These are phyloP conservation scores for Apotomis capreana DNA, from an alignment of 2,888 invertebrate genomes.

Conservation along the genomic window DNA sequence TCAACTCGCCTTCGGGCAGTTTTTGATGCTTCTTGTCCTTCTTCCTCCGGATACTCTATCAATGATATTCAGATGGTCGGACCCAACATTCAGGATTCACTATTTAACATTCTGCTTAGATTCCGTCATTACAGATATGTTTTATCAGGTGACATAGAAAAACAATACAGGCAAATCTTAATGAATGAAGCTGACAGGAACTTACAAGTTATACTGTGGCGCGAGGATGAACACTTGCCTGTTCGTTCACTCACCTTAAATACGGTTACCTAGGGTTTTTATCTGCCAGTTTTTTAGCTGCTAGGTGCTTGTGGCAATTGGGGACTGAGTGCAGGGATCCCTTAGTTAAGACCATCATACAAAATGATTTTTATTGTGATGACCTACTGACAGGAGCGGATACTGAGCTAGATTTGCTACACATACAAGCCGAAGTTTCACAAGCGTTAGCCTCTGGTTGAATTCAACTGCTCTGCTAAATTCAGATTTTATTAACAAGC, in stretches of 20 bases:
- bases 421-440: no score
- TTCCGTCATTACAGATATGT: background rate
- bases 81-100: conserved; percentile 1
- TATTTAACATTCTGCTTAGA: background rate
- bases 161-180: conserved; percentile 2
- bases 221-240: conserved; percentile 5
- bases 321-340: no score
- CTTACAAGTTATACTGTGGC: conserved; percentile 13
- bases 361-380: no score
- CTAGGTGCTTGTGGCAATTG: no score
- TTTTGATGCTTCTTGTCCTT: no score
- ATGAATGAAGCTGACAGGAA: conserved; percentile 3
- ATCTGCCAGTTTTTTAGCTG: conserved; percentile 9
- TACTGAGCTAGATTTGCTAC: no score
- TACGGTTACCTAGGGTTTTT: conserved; percentile 21
- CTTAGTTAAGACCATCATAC: no score
- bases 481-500: no score
- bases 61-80: conserved; percentile 18
- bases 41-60: background rate
- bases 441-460: no score
- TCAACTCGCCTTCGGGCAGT: no score
- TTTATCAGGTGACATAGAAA: conserved; percentile 12
- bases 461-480: no score
- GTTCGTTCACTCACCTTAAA: background rate
- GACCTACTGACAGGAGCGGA: no score